A percentile compares a stretch with the other conserved stretches of the same genome.
Evolutionary conservation across 2,797 vertebrate species (phyloP).

Genomic region (Lophura swinhoii): DNA sequence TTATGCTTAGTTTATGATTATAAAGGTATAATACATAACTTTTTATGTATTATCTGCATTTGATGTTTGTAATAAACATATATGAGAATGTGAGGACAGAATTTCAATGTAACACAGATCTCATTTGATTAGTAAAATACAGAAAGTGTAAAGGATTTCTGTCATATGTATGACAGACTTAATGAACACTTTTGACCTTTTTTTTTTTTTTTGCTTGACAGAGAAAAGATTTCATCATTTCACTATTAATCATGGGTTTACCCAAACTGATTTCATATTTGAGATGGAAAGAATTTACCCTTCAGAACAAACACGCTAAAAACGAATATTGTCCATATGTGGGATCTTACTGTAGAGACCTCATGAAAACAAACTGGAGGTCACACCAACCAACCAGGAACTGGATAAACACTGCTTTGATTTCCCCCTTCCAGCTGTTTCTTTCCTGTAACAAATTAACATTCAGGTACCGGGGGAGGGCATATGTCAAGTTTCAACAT

Average conservation of each 20-base stretch:
- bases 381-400: not conserved
- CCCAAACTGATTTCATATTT: not conserved
- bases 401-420: not conserved
- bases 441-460: not conserved
- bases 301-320: not conserved
- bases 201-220: not conserved
- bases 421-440: not conserved
- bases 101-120: not conserved
- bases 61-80: not conserved
- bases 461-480: fast-evolving
- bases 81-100: not conserved
- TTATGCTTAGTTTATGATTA: not conserved
- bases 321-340: not conserved
- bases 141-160: not conserved
- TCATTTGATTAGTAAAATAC: not conserved
- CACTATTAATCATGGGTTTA: not conserved
- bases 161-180: not conserved
- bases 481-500: not conserved
- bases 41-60: not conserved
- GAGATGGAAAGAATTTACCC: not conserved
- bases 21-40: not conserved
- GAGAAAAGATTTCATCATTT: not conserved
- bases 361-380: not conserved
- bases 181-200: not conserved
- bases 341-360: not conserved